Evolutionary conservation across 2,888 invertebrate species (phyloP).

Genomic region (Ochropacha duplaris): DNA sequence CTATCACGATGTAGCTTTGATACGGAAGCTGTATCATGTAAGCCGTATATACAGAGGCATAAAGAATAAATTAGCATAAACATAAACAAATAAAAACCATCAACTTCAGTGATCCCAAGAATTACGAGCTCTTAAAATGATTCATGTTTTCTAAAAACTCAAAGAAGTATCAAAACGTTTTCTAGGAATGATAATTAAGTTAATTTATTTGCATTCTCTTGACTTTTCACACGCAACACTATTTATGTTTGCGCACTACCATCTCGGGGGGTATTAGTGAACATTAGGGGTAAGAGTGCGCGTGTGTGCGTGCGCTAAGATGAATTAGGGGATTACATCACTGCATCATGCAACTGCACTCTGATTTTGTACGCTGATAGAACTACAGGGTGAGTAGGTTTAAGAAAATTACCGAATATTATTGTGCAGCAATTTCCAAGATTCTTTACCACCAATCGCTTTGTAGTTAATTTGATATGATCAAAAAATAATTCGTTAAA

Average conservation of each 20-base stretch:
- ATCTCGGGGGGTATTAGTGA: conserved; percentile 68
- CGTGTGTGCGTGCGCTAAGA: conserved; percentile 57
- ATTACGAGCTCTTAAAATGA: background rate
- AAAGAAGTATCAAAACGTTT: background rate
- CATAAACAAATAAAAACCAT: background rate
- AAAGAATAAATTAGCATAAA: background rate
- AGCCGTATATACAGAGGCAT: background rate
- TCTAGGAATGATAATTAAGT: background rate
- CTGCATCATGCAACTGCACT: conserved; percentile 81
- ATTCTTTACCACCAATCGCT: too few species aligned
- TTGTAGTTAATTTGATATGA: too few species aligned
- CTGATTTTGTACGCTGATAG: conserved; percentile 74
- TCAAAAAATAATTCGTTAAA: too few species aligned
- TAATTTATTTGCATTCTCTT: conserved; percentile 50
- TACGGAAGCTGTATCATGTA: background rate
- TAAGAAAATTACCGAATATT: too few species aligned
- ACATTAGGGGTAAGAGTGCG: conserved; percentile 55
- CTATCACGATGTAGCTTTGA: too few species aligned
- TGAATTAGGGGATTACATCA: conserved; percentile 80
- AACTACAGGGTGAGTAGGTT: conserved; percentile 55
- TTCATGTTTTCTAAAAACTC: background rate
- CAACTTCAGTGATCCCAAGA: background rate
- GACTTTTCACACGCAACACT: conserved; percentile 76
- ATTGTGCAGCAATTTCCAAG: too few species aligned
- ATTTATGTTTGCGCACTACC: conserved; percentile 61